These are phyloP conservation scores for Papilio aristodemus DNA, from an alignment of 1,140 invertebrate genomes.

Conservation along the genomic window DNA sequence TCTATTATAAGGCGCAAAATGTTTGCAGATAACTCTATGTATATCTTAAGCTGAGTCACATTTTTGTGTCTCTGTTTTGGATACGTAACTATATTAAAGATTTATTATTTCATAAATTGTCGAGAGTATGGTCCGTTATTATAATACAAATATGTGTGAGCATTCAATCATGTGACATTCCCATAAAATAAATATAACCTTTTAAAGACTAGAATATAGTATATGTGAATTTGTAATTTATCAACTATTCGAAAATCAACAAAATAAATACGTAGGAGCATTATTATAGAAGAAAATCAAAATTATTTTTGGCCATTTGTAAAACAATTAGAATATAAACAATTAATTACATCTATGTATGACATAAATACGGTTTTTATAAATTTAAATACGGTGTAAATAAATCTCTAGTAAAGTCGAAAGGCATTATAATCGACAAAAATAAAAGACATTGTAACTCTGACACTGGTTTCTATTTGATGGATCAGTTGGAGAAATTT, in stretches of 20 bases:
- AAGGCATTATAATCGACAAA: neutral
- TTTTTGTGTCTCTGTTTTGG: neutral
- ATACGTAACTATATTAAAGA: neutral
- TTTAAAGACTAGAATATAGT: neutral
- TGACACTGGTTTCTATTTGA: neutral
- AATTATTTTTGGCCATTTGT: constrained; percentile 21
- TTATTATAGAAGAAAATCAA: constrained; percentile 26
- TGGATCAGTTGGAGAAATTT: constrained; percentile 3
- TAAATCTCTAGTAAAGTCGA: neutral
- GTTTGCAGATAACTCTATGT: neutral
- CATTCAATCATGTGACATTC: too few species aligned
- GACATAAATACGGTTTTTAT: neutral
- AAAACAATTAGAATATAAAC: constrained; percentile 4
- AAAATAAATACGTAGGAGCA: constrained; percentile 21
- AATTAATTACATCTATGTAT: neutral
- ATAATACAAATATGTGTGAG: too few species aligned
- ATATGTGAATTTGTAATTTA: neutral
- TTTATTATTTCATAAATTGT: neutral
- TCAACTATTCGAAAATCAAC: neutral
- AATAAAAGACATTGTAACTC: neutral
- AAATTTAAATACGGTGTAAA: neutral
- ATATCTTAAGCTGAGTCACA: too few species aligned
- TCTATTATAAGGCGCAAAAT: neutral
- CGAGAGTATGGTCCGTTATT: neutral
- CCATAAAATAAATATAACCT: neutral